Evolutionary conservation across 2,797 vertebrate genomes (phyloP).

Genomic region (Onychomys arenicola): DNA sequence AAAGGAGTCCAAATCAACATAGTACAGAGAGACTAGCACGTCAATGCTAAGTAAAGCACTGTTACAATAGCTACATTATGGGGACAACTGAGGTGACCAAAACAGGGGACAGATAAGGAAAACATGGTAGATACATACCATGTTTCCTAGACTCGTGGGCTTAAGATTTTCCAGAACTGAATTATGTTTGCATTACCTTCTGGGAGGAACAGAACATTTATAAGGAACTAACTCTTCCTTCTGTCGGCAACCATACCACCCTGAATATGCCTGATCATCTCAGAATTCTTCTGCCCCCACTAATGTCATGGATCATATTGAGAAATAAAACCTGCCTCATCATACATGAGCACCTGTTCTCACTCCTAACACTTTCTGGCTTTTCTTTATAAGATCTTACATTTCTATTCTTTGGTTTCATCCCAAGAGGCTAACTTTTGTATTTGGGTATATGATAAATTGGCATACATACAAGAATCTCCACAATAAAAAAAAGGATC

Average conservation of each 20-base stretch:
- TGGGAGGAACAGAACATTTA: not conserved
- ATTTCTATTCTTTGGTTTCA: not conserved
- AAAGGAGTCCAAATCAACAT: not conserved
- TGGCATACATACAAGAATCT: not conserved
- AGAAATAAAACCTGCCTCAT: not conserved
- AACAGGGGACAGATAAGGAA: not conserved
- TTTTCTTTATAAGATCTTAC: not conserved
- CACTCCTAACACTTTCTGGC: slow-evolving; percentile 10
- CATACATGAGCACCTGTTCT: not conserved
- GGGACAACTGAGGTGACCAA: not conserved
- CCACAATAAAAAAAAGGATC: slow-evolving; percentile 53
- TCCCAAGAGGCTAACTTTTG: not conserved
- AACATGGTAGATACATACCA: not conserved
- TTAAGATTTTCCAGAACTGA: not conserved
- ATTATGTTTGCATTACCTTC: slow-evolving; percentile 19
- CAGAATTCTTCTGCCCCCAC: not conserved
- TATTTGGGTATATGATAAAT: not conserved
- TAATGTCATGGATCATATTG: not conserved
- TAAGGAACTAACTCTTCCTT: not conserved
- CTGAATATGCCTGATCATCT: not conserved
- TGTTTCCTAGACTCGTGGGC: not conserved
- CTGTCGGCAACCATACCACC: not conserved
- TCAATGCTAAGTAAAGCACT: not conserved
- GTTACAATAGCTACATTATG: not conserved
- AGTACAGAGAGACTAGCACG: not conserved